A percentile compares a stretch with the other conserved stretches of the same genome.
phyloP scores from a whole-genome alignment of 2,888 invertebrate species.

The Lapara coniferarum region DNA sequence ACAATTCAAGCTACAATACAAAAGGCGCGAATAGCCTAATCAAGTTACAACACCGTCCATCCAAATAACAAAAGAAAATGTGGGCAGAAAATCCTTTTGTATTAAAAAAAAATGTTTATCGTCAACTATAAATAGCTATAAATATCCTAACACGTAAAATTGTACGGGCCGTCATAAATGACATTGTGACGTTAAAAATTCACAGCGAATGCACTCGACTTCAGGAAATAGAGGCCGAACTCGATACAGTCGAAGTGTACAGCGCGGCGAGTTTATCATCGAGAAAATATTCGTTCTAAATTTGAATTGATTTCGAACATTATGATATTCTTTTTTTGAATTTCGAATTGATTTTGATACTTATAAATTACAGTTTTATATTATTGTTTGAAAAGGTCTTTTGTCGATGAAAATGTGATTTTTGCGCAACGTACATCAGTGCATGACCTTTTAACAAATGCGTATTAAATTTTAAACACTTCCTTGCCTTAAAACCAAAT shows the following conservation, averaged over 20 bases:
- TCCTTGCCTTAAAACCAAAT: too few species aligned
- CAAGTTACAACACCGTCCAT: too few species aligned
- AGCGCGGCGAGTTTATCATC: neutral
- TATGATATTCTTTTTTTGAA: neutral
- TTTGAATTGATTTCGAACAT: neutral
- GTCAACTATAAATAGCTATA: neutral
- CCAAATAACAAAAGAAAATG: too few species aligned
- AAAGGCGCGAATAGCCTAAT: too few species aligned
- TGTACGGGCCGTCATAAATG: constrained; percentile 27
- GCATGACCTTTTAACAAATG: too few species aligned
- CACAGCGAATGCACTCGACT: constrained; percentile 22
- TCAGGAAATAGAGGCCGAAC: constrained; percentile 10
- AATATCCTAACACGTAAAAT: constrained; percentile 23
- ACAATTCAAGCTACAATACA: too few species aligned
- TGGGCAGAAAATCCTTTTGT: neutral
- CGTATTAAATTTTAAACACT: too few species aligned
- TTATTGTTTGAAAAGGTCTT: too few species aligned
- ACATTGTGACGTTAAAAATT: constrained; percentile 27
- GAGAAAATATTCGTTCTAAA: neutral
- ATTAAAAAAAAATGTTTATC: neutral
- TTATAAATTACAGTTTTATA: too few species aligned
- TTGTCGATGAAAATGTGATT: too few species aligned
- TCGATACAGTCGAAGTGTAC: neutral
- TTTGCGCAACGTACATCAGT: too few species aligned
- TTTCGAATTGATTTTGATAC: too few species aligned